A percentile compares a stretch with the other conserved stretches of the same genome.
Evolutionary conservation across 2,888 invertebrate genomes (phyloP).

Genomic region (Halictus ligatus): DNA sequence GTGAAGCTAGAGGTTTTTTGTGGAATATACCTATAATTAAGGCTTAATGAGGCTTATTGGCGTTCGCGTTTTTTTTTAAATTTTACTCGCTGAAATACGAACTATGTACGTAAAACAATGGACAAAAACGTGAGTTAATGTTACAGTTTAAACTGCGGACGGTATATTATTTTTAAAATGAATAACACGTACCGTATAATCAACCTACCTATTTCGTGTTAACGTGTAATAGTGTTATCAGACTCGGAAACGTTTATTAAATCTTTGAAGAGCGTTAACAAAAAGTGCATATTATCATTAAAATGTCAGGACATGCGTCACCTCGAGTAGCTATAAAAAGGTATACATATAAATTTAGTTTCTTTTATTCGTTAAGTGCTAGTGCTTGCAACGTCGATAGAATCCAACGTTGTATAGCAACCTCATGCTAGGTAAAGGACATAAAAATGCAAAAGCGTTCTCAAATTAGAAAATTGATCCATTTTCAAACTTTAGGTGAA

Average conservation of each 20-base stretch:
- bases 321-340: not conserved
- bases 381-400: not conserved
- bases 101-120: not conserved
- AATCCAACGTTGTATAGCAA: not conserved
- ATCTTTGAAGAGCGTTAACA: not conserved
- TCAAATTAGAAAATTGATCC: not conserved
- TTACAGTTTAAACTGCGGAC: not conserved
- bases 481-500: not conserved
- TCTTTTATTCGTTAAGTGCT: not conserved
- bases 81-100: not conserved
- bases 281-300: not conserved
- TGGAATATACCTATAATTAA: not conserved
- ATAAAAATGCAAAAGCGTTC: not conserved
- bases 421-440: not conserved
- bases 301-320: slow-evolving; percentile 18
- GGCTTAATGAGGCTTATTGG: not conserved
- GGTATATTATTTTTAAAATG: not conserved
- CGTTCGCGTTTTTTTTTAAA: not conserved
- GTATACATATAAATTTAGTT: not conserved
- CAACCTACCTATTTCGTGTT: not conserved
- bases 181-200: not conserved
- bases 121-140: not conserved
- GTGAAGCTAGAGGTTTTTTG: not conserved
- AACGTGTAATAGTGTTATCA: not conserved
- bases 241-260: not conserved